phyloP scores from a whole-genome alignment of 2,888 invertebrate species.

The Dasypolia templi region DNA sequence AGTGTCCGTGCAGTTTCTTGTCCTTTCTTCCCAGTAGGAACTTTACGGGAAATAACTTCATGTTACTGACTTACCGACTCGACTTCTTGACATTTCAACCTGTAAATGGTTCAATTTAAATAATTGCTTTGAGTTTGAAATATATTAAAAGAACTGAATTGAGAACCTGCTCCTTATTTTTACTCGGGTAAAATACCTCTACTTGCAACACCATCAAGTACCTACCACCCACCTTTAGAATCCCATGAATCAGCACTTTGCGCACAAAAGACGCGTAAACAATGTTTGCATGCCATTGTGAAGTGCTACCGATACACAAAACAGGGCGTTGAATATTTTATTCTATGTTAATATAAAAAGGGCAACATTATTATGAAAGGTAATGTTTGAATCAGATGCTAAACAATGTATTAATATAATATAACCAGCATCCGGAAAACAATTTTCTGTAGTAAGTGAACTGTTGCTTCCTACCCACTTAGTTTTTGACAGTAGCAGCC shows the following conservation, averaged over 20 bases:
- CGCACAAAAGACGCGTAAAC: conserved; percentile 45
- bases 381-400: neutral
- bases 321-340: conserved; percentile 44
- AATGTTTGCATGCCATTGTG: conserved; percentile 44
- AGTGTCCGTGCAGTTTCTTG: neutral
- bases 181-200: neutral
- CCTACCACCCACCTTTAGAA: conserved; percentile 22
- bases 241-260: conserved; percentile 41
- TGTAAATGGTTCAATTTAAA: neutral
- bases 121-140: neutral
- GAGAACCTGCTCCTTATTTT: too few relatives aligned
- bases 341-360: conserved; percentile 4
- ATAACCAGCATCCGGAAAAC: neutral
- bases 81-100: neutral
- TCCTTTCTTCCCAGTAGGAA: neutral
- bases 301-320: conserved; percentile 38
- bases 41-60: neutral
- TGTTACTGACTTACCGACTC: neutral
- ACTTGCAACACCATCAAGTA: conserved; percentile 23
- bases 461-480: neutral
- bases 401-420: neutral
- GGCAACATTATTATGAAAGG: neutral
- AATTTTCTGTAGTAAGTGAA: neutral
- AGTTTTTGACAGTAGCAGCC: neutral
- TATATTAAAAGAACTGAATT: too few relatives aligned